A percentile compares a stretch with the other conserved stretches of the same genome.
These are phyloP conservation scores for Adelognathus sp. DNA, from an alignment of 2,888 invertebrate species.

Conservation along the genomic window DNA sequence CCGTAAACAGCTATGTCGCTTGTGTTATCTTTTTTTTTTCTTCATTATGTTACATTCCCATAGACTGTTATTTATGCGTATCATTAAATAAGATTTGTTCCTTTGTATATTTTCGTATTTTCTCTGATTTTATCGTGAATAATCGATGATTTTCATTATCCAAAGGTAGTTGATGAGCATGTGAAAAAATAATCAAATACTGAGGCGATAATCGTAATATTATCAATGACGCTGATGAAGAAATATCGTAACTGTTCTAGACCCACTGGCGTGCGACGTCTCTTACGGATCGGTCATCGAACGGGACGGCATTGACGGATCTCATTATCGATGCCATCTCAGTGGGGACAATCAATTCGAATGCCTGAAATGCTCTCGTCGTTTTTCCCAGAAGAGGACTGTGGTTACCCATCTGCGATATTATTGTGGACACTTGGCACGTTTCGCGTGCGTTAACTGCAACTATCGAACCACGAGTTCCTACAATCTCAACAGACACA, in stretches of 20 bases:
- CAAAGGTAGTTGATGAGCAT: background rate
- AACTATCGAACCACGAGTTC: conserved; percentile 22
- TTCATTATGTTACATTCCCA: background rate
- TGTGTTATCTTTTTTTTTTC: conserved; percentile 30
- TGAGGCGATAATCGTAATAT: background rate
- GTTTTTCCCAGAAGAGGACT: conserved; percentile 76
- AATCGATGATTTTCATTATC: background rate
- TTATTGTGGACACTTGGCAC: conserved; percentile 64
- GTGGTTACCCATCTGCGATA: conserved; percentile 73
- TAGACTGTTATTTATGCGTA: conserved; percentile 1
- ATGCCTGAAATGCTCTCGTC: conserved; percentile 74
- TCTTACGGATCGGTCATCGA: background rate
- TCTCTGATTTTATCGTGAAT: background rate
- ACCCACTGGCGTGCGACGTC: background rate
- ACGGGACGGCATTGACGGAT: background rate
- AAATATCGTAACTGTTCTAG: conserved; percentile 28
- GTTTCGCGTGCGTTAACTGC: conserved; percentile 64
- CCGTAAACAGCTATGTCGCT: conserved; percentile 22
- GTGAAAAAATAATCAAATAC: background rate
- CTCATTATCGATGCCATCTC: conserved; percentile 36
- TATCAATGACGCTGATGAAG: background rate
- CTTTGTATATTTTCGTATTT: background rate
- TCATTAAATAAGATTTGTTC: background rate
- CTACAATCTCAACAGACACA: conserved; percentile 48
- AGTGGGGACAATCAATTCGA: conserved; percentile 70